Conservation (phyloP, 2,797 vertebrate species). For the Scyliorhinus canicula region DNA sequence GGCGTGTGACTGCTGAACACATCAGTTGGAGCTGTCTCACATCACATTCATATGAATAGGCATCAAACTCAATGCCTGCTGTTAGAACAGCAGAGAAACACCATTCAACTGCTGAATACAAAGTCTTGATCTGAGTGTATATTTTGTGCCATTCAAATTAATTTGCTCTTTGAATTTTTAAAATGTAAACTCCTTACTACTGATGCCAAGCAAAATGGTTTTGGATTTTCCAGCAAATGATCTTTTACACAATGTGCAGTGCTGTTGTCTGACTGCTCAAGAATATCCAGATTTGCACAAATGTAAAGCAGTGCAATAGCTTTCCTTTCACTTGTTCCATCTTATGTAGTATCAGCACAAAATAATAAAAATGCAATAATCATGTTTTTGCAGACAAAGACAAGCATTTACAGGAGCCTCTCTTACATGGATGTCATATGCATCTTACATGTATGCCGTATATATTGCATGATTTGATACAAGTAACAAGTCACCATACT, state of each 20-base stretch:
- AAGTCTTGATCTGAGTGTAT: neutral
- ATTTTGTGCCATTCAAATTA: conserved; percentile 19
- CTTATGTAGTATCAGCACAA: neutral
- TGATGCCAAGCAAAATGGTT: conserved; percentile 4
- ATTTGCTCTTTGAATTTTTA: neutral
- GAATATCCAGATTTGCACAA: neutral
- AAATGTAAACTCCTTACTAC: conserved; percentile 9
- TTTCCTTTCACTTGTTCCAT: neutral
- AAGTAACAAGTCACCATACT: neutral
- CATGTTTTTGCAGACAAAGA: neutral
- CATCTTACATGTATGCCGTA: neutral
- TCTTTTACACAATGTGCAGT: neutral
- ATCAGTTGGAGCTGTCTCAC: conserved; percentile 31
- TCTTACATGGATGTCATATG: neutral
- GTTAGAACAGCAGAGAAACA: conserved; percentile 14
- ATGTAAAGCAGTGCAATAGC: neutral
- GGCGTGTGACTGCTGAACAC: conserved; percentile 20
- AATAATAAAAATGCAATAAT: neutral
- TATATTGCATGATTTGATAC: neutral
- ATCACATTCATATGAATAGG: conserved; percentile 21
- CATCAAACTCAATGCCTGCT: conserved; percentile 8
- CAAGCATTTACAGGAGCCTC: neutral
- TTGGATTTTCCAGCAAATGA: neutral
- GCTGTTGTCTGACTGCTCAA: neutral
- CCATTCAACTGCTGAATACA: conserved; percentile 19